These are phyloP conservation scores for Cyclargus thomasi DNA, from an alignment of 1,140 invertebrate species.

Conservation along the genomic window DNA sequence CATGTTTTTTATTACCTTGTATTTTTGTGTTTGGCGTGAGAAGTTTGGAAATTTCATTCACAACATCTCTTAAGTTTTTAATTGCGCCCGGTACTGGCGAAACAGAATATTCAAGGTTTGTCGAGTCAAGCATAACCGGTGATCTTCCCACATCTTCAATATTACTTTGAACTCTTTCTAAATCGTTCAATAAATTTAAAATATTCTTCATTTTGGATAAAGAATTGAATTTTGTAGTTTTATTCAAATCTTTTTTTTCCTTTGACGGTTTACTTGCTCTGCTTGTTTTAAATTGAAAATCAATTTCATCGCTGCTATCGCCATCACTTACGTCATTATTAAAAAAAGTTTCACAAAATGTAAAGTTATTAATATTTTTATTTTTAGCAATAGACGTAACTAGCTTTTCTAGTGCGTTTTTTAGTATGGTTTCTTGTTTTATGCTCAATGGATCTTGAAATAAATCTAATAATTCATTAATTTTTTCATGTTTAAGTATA, in stretches of 20 bases:
- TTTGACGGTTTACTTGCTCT: conserved; percentile 21
- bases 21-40: conserved; percentile 31
- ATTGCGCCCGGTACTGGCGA: background rate
- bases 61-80: conserved; percentile 39
- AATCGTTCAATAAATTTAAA: conserved; percentile 9
- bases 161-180: conserved; percentile 9
- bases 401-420: conserved; percentile 54
- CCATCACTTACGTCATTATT: conserved; percentile 22
- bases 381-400: conserved; percentile 45
- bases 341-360: conserved; percentile 46
- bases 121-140: background rate
- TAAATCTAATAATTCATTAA: conserved; percentile 53
- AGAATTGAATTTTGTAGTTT: background rate
- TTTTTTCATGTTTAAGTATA: conserved; percentile 58
- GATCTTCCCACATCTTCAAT: background rate
- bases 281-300: conserved; percentile 26
- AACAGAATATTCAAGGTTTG: conserved; percentile 28
- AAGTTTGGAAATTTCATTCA: conserved; percentile 42
- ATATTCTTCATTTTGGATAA: conserved; percentile 5
- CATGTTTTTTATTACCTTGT: background rate
- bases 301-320: conserved; percentile 11
- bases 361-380: conserved; percentile 45
- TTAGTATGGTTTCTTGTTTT: conserved; percentile 58
- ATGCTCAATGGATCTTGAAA: conserved; percentile 62
- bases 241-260: conserved; percentile 18